Evolutionary conservation across 2,113 vertebrate species (phyloP).

Genomic region (Bothrops jararaca): DNA sequence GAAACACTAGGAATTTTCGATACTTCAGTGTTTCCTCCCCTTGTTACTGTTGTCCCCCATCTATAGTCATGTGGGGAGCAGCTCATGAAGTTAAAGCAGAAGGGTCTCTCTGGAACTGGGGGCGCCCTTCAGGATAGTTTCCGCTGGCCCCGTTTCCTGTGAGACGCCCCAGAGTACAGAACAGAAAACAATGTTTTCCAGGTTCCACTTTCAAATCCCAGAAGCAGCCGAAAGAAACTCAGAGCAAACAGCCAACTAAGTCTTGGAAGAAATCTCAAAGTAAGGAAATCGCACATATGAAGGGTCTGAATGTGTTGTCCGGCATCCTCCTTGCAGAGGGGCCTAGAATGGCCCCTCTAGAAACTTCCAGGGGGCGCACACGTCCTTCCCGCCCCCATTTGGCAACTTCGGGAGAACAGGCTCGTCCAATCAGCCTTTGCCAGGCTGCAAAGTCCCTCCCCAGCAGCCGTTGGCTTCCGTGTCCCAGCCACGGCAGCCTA

Average conservation of each 20-base stretch:
- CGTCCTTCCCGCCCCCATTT: neutral
- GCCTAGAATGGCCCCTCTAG: slow-evolving; percentile 27
- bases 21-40: neutral
- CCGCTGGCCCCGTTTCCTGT: slow-evolving; percentile 46
- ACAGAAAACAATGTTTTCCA: slow-evolving; percentile 71
- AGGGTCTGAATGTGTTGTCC: slow-evolving; percentile 58
- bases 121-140: slow-evolving; percentile 42
- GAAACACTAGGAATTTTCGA: too few species aligned
- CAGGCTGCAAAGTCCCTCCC: fast-evolving
- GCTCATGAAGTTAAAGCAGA: neutral
- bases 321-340: slow-evolving; percentile 55
- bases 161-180: slow-evolving; percentile 8
- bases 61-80: neutral
- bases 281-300: slow-evolving; percentile 65
- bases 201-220: slow-evolving; percentile 81
- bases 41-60: too few species aligned
- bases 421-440: neutral
- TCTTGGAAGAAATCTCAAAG: slow-evolving; percentile 81
- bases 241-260: slow-evolving; percentile 78
- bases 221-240: slow-evolving; percentile 81
- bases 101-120: neutral
- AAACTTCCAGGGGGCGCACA: slow-evolving; percentile 38
- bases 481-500: fast-evolving
- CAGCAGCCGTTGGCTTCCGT: fast-evolving
- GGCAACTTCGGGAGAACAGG: neutral